Percentiles rank a stretch among this genome's conserved stretches.
These are phyloP conservation scores for Plectus sambesii DNA, from an alignment of 1,140 invertebrate genomes.

Conservation along the genomic window DNA sequence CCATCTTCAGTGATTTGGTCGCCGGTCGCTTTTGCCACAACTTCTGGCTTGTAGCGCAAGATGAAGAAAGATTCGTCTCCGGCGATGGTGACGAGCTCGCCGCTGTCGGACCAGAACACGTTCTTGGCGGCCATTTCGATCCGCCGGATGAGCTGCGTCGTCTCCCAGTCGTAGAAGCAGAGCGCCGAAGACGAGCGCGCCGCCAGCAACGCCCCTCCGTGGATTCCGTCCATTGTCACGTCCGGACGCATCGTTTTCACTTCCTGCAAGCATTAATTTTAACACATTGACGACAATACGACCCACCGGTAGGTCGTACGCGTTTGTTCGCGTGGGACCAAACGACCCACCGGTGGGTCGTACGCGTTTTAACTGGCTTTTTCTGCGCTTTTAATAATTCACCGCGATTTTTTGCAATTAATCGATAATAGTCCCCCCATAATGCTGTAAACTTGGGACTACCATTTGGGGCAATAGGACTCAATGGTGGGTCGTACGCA, in stretches of 20 bases:
- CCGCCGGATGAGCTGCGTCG: constrained; percentile 70
- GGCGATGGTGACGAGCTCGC: constrained; percentile 76
- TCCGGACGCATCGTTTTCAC: not conserved
- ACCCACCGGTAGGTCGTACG: too few relatives aligned
- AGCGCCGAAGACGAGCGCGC: constrained; percentile 80
- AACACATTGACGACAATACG: too few relatives aligned
- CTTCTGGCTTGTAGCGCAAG: constrained; percentile 63
- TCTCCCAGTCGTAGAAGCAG: constrained; percentile 91
- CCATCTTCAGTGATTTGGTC: constrained; percentile 76
- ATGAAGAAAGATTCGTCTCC: constrained; percentile 92
- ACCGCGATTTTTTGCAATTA: too few relatives aligned
- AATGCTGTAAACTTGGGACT: too few relatives aligned
- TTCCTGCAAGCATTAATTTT: constrained; percentile 8
- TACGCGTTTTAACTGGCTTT: too few relatives aligned
- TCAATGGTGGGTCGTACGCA: too few relatives aligned
- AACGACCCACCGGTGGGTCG: too few relatives aligned
- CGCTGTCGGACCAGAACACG: constrained; percentile 93
- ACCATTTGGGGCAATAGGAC: too few relatives aligned
- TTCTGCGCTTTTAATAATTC: too few relatives aligned
- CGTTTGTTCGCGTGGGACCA: too few relatives aligned
- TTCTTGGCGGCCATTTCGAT: constrained; percentile 83
- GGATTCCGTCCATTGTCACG: constrained; percentile 57
- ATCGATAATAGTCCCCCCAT: too few relatives aligned
- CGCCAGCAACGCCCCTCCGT: constrained; percentile 80
- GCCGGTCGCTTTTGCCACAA: constrained; percentile 62